Evolutionary conservation across 2,113 vertebrate species (phyloP).

Genomic region (Nettapus auritus): DNA sequence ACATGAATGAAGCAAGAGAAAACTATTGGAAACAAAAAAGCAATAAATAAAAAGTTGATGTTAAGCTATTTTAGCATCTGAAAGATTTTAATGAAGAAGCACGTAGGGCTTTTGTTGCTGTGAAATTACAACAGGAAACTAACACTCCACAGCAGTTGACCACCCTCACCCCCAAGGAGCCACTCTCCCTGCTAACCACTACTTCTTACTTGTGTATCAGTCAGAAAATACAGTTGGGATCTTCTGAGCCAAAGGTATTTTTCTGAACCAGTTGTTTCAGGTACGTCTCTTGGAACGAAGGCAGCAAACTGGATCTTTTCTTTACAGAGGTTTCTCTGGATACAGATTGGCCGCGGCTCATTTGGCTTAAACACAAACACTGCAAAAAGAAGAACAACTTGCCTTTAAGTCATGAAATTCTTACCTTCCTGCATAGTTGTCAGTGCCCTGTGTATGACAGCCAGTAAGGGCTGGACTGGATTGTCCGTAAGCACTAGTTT

Average conservation of each 20-base stretch:
- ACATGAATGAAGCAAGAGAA: background rate
- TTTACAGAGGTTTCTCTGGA: conserved; percentile 85
- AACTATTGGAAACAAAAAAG: background rate
- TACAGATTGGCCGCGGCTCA: conserved; percentile 87
- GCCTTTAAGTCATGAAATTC: background rate
- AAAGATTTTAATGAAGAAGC: background rate
- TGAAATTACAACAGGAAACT: background rate
- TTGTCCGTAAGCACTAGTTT: background rate
- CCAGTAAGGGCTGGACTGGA: background rate
- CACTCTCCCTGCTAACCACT: background rate
- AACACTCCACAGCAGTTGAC: background rate
- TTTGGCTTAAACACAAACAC: conserved; percentile 95
- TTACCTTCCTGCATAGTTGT: background rate
- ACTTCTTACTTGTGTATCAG: conserved; percentile 82
- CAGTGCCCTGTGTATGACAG: background rate
- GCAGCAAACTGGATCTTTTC: conserved; percentile 84
- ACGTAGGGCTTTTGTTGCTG: background rate
- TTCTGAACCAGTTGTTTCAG: conserved; percentile 81
- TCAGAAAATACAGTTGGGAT: conserved; percentile 91
- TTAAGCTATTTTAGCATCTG: background rate
- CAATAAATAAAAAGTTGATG: background rate
- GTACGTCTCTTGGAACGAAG: conserved; percentile 87
- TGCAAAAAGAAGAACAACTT: conserved; percentile 63
- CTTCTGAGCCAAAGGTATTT: conserved; percentile 88
- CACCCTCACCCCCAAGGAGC: background rate